Conservation (phyloP, 2,888 invertebrate genomes). For the Nysson spinosus region DNA sequence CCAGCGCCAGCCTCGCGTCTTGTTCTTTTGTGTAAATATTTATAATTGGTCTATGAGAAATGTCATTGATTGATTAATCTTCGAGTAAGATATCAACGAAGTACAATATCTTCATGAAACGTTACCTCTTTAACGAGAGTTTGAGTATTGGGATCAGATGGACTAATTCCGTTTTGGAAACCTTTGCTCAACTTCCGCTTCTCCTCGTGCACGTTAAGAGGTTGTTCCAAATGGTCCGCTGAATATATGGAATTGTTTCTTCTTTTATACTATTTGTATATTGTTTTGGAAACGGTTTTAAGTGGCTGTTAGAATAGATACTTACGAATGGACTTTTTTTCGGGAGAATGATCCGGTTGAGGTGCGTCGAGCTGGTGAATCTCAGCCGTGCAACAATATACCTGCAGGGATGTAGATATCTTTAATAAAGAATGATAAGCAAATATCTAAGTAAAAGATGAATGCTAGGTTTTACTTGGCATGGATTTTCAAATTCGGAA, state of each 20-base stretch:
- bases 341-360: constrained; percentile 68
- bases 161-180: constrained; percentile 71
- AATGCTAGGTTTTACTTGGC: constrained; percentile 59
- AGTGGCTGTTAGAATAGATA: constrained; percentile 2
- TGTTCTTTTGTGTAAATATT: constrained; percentile 71
- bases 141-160: constrained; percentile 73
- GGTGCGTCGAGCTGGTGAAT: constrained; percentile 73
- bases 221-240: constrained; percentile 74
- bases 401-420: constrained; percentile 42
- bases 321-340: constrained; percentile 73
- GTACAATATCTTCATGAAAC: neutral
- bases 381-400: constrained; percentile 71
- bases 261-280: neutral
- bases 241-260: constrained; percentile 19
- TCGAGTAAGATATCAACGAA: neutral
- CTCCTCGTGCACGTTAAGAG: constrained; percentile 71
- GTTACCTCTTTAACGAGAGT: constrained; percentile 73
- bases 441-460: neutral
- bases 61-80: neutral
- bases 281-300: neutral
- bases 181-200: constrained; percentile 72
- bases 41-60: constrained; percentile 66
- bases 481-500: constrained; percentile 70
- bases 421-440: neutral
- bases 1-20: constrained; percentile 69